Evolutionary conservation across 1,140 invertebrate genomes (phyloP), one percentile per base, ranked within the genome.

Genomic region (Pollicipes pollicipes): DNA sequence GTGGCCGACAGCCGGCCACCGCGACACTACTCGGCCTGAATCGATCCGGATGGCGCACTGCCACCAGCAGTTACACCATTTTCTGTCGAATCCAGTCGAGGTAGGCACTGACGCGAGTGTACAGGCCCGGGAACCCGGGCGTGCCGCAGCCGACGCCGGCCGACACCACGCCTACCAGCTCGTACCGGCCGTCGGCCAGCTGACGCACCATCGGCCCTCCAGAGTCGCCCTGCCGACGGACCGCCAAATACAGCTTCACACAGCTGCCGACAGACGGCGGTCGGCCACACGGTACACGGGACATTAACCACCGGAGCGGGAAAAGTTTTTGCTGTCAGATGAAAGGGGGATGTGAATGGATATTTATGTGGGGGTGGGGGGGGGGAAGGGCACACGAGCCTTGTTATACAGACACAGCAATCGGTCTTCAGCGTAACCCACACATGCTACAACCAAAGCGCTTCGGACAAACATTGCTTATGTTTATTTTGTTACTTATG

Each of bases 151-250:
- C 71, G 70, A 73, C 73, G 27, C 80, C 78, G 58, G 73, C 78
- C 31, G 77, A 80, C 6, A 79, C 78, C 13, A 81, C 68, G 24
- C 80, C 80, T 26, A 77, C 70, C 13, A 77, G 66, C 16, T 70
- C 74, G 74, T 76, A 77, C 32, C 72, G 70, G 0, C 71, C 70
- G 26, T 72, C 69, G 0, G 21, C 32, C 27, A 68, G 58, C 64
- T 73, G 68, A 2, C 68, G 67, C 63, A 78, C 73, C n/a, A 79
- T 67, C 17, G 78, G 77, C 24, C 78, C 77, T 4, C 78, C 78
- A 68, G 76, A 78, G 72, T 79, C 78, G 30, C 77, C 77, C 76
- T 79, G 75, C n/a, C 66, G 4, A 30, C 66, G 35, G 66, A 6
- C 26, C 28, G 30, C 0, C 27, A 30, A 21, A 6, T 58, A 58